A percentile compares a stretch with the other conserved stretches of the same genome.
Conservation (phyloP, 2,888 invertebrate genomes). For the Agrypnus murinus region DNA sequence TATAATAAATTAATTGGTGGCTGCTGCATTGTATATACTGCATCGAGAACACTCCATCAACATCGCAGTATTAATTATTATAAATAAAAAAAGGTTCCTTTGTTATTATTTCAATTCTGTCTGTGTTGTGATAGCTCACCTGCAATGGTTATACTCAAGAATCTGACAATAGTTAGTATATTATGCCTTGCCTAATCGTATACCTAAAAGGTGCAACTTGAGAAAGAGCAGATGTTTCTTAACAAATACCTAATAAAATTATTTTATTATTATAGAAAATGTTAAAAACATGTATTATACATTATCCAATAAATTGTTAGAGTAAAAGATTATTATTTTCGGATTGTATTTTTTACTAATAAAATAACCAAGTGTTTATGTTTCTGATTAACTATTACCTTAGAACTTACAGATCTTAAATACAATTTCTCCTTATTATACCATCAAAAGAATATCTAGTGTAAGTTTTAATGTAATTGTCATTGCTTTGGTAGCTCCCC, state of each 20-base stretch:
- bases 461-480: too few species aligned
- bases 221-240: conserved; percentile 36
- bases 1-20: conserved; percentile 1
- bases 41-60: conserved; percentile 16
- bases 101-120: conserved; percentile 28
- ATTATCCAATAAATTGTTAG: conserved; percentile 42
- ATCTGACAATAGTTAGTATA: conserved; percentile 45
- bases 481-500: too few species aligned
- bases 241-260: conserved; percentile 24
- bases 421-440: too few species aligned
- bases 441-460: too few species aligned
- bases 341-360: conserved; percentile 15
- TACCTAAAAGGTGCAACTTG: conserved; percentile 35
- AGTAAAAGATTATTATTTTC: conserved; percentile 10
- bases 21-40: conserved; percentile 35
- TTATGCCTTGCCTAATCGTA: conserved; percentile 44
- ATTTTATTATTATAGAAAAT: conserved; percentile 40
- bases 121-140: conserved; percentile 42
- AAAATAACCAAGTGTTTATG: neutral
- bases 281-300: conserved; percentile 41
- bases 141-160: conserved; percentile 33
- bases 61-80: conserved; percentile 41
- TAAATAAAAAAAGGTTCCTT: conserved; percentile 35
- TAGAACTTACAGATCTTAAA: too few species aligned
- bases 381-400: neutral